phyloP scores from a whole-genome alignment of 2,113 vertebrate genomes.

The Muntiacus muntjak region DNA sequence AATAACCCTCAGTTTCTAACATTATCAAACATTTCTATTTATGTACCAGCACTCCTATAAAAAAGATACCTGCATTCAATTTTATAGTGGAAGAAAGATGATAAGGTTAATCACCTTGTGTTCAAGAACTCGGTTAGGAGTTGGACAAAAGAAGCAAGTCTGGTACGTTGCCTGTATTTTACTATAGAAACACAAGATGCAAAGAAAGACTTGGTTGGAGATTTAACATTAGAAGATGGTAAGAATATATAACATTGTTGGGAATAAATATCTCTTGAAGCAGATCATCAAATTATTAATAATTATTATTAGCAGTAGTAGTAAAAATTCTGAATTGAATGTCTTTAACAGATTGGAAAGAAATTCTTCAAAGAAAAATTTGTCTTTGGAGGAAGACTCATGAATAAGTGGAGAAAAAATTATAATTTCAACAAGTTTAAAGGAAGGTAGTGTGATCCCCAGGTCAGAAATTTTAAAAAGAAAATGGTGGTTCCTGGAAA shows the following conservation, averaged over 20 bases:
- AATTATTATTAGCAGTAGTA: not conserved
- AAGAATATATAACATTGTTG: not conserved
- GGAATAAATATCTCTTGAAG: not conserved
- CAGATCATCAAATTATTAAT: not conserved
- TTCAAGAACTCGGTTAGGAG: not conserved
- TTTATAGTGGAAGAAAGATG: not conserved
- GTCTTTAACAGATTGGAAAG: not conserved
- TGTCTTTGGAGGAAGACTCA: not conserved
- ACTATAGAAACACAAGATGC: not conserved
- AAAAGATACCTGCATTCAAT: not conserved
- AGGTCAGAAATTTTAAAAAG: not conserved
- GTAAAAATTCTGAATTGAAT: not conserved
- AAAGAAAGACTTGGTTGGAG: not conserved
- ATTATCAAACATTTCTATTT: not conserved
- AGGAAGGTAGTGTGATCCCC: not conserved
- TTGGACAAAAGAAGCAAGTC: not conserved
- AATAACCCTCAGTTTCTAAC: not conserved
- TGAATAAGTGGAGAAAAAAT: not conserved
- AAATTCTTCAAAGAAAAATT: not conserved
- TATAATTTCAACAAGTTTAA: not conserved
- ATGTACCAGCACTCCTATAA: not conserved
- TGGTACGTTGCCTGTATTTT: not conserved
- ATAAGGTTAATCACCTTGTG: not conserved
- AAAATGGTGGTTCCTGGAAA: not conserved
- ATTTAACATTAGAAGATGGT: not conserved